Conservation (phyloP, 2,113 vertebrate genomes). For the Formicarius rufipectus region DNA sequence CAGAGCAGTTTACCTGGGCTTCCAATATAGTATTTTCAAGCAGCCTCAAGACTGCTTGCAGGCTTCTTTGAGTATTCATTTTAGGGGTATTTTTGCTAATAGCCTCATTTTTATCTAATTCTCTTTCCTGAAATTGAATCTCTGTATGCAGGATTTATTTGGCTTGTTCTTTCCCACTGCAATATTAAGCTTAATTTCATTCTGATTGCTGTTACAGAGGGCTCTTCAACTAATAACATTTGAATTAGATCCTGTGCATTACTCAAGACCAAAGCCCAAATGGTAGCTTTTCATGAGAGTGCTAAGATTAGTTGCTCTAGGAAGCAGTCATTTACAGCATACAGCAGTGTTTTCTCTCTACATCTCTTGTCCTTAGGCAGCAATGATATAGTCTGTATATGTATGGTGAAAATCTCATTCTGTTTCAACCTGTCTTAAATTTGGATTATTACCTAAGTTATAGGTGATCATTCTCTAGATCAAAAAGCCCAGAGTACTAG, state of each 20-base stretch:
- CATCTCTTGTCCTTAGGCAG: background rate
- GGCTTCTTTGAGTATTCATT: background rate
- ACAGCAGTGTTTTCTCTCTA: background rate
- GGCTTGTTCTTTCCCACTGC: background rate
- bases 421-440: background rate
- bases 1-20: background rate
- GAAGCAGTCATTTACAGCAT: background rate
- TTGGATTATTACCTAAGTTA: background rate
- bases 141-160: background rate
- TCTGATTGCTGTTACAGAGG: background rate
- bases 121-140: background rate
- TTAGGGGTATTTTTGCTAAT: background rate
- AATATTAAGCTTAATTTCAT: slow-evolving; percentile 17
- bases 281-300: background rate
- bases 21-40: background rate
- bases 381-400: background rate
- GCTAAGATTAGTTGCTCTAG: background rate
- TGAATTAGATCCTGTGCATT: background rate
- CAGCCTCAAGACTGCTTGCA: background rate
- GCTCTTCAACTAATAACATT: background rate
- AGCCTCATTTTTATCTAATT: background rate
- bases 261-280: background rate
- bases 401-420: background rate
- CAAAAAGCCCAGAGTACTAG: background rate
- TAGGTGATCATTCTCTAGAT: background rate